phyloP scores from a whole-genome alignment of 2,888 invertebrate genomes.

The Cerastis rubricosa region DNA sequence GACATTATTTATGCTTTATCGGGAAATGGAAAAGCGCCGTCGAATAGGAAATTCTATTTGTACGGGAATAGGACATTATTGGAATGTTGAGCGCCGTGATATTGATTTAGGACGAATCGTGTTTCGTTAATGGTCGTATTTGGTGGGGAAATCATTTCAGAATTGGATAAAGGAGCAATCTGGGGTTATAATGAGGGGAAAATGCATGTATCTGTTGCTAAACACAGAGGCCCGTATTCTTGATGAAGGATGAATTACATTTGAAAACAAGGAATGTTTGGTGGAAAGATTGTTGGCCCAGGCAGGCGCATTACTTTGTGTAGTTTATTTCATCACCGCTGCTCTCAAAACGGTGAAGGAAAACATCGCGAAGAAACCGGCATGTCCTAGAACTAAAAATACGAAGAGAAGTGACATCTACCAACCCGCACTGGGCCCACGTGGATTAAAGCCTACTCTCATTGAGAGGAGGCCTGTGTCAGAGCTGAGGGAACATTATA shows the following conservation, averaged over 20 bases:
- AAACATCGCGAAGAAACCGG: too few species aligned
- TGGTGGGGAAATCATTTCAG: neutral
- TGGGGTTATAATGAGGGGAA: neutral
- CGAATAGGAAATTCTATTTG: conserved; percentile 61
- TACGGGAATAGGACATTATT: conserved; percentile 45
- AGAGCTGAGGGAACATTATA: too few species aligned
- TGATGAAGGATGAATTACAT: neutral
- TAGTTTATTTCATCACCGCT: too few species aligned
- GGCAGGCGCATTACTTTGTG: too few species aligned
- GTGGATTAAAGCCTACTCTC: too few species aligned
- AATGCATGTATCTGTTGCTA: neutral
- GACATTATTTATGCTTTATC: conserved; percentile 48
- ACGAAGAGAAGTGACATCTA: too few species aligned
- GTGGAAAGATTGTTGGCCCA: too few species aligned
- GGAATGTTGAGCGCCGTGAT: conserved; percentile 27
- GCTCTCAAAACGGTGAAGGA: too few species aligned
- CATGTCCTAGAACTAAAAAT: too few species aligned
- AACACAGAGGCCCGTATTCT: neutral
- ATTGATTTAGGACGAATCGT: conserved; percentile 56
- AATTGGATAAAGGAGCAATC: conserved; percentile 5
- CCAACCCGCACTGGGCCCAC: too few species aligned
- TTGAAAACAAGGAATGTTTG: neutral
- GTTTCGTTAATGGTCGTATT: conserved; percentile 40
- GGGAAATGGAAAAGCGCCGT: conserved; percentile 55
- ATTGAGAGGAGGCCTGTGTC: too few species aligned